A percentile compares a stretch with the other conserved stretches of the same genome.
These are phyloP conservation scores for Chloroclysta siterata DNA, from an alignment of 2,888 invertebrate species.

Conservation along the genomic window DNA sequence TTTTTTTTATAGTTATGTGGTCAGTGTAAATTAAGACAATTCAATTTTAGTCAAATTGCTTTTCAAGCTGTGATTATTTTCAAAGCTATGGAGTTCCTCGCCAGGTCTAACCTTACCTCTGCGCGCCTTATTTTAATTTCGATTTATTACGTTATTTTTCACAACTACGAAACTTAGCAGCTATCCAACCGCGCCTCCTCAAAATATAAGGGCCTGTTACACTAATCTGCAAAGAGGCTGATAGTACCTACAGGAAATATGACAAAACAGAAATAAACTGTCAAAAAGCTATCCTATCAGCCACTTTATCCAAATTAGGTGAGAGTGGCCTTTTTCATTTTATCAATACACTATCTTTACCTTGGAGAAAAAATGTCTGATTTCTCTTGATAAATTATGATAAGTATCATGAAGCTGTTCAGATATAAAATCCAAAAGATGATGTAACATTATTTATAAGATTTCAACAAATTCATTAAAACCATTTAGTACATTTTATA, in stretches of 20 bases:
- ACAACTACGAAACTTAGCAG: conserved; percentile 37
- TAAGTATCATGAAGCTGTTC: neutral
- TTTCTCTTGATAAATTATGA: neutral
- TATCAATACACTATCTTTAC: neutral
- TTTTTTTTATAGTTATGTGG: neutral
- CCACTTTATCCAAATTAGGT: neutral
- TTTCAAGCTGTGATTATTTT: neutral
- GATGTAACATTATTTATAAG: conserved; percentile 17
- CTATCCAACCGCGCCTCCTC: conserved; percentile 8
- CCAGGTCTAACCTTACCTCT: neutral
- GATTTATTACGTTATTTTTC: conserved; percentile 25
- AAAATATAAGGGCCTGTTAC: conserved; percentile 9
- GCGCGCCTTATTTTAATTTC: conserved; percentile 5
- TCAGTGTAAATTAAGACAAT: conserved; percentile 1
- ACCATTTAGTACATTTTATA: conserved; percentile 12
- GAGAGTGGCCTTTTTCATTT: neutral
- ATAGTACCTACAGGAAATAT: conserved; percentile 1
- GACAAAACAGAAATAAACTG: neutral
- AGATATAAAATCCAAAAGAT: conserved; percentile 17
- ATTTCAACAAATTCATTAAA: conserved; percentile 20
- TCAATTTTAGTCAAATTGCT: conserved; percentile 13
- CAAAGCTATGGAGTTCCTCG: conserved; percentile 5
- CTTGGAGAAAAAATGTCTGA: conserved; percentile 2
- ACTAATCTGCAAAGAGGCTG: neutral
- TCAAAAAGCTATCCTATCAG: neutral